Evolutionary conservation across 2,797 vertebrate genomes (phyloP).

Genomic region (Myotis daubentonii): DNA sequence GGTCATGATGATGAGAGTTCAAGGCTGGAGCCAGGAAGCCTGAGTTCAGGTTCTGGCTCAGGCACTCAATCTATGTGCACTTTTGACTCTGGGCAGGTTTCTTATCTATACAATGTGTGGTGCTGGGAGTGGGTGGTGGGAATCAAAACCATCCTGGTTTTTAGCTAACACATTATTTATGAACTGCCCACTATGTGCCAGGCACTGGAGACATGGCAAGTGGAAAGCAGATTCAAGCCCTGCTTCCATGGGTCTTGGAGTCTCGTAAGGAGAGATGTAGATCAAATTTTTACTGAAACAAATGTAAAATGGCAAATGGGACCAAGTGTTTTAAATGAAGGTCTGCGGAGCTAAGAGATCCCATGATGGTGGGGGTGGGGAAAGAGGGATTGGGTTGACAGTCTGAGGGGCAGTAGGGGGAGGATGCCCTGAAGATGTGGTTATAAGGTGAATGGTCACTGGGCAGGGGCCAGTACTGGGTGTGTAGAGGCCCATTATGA

Average conservation of each 20-base stretch:
- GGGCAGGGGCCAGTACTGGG: background rate
- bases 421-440: background rate
- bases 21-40: conserved; percentile 42
- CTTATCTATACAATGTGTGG: background rate
- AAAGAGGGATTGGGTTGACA: background rate
- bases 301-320: background rate
- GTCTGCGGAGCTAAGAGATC: background rate
- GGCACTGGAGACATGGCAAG: background rate
- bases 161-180: background rate
- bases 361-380: background rate
- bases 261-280: background rate
- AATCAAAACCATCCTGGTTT: background rate
- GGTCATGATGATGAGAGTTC: background rate
- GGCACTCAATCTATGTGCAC: background rate
- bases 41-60: background rate
- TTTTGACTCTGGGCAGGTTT: background rate
- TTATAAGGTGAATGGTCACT: background rate
- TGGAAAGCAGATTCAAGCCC: background rate
- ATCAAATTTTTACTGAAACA: background rate
- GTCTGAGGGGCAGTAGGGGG: background rate
- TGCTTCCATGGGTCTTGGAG: background rate
- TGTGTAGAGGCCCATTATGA: background rate
- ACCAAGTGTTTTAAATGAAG: background rate
- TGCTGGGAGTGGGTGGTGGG: background rate
- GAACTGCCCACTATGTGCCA: background rate